These are phyloP conservation scores for Acomys russatus DNA, from an alignment of 2,797 vertebrate genomes.

Conservation along the genomic window DNA sequence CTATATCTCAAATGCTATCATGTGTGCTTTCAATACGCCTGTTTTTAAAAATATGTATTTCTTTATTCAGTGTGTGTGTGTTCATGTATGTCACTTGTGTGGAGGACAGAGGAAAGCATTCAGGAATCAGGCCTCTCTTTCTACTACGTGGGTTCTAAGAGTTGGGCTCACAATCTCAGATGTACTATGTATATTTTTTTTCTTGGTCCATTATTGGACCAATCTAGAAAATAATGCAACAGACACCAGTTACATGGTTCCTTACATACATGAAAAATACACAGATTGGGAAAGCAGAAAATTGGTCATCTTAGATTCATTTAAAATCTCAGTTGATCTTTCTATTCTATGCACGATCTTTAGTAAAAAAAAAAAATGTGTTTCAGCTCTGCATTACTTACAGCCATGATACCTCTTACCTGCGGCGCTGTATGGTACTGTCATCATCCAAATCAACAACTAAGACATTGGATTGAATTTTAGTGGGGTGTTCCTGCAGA, in stretches of 20 bases:
- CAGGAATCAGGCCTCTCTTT: neutral
- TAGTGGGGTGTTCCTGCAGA: slow-evolving; percentile 92
- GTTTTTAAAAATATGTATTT: too few species aligned
- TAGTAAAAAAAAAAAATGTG: neutral
- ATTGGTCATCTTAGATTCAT: neutral
- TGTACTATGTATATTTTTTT: neutral
- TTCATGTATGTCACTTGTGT: neutral
- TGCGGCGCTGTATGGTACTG: slow-evolving; percentile 92
- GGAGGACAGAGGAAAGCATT: neutral
- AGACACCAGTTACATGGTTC: neutral
- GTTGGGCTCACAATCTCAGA: neutral
- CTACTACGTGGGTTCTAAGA: neutral
- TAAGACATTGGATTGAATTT: slow-evolving; percentile 91
- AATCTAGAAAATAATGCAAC: neutral
- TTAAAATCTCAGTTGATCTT: slow-evolving; percentile 21
- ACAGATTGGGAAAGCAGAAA: neutral
- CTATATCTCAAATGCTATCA: too few species aligned
- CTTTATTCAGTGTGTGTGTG: neutral
- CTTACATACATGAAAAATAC: neutral
- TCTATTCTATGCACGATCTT: slow-evolving; percentile 44
- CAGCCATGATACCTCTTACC: slow-evolving; percentile 88
- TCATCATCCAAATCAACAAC: slow-evolving; percentile 93
- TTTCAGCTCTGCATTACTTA: neutral
- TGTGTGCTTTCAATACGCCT: too few species aligned
- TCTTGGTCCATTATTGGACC: neutral